A percentile compares a stretch with the other conserved stretches of the same genome.
Conservation (phyloP, 2,888 invertebrate genomes). For the Cataglyphis livida region DNA sequence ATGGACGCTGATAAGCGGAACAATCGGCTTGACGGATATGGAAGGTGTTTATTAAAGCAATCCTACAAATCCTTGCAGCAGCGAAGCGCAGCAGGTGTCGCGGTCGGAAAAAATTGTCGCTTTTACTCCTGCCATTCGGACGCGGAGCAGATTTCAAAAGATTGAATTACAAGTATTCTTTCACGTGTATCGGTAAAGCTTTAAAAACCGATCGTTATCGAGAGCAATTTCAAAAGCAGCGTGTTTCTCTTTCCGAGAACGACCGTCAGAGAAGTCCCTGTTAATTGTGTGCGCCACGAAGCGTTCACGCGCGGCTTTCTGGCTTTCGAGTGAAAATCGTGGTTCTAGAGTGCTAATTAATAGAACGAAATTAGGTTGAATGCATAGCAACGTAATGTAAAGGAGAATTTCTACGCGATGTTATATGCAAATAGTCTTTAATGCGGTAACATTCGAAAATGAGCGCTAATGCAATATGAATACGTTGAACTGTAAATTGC, state of each 20-base stretch:
- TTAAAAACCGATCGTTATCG: neutral
- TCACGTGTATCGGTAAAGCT: neutral
- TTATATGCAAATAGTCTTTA: neutral
- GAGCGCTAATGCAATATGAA: neutral
- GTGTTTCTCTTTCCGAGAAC: slow-evolving; percentile 17
- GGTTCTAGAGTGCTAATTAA: slow-evolving; percentile 56
- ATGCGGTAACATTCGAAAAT: neutral
- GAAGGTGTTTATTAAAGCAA: slow-evolving; percentile 28
- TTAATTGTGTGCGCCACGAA: slow-evolving; percentile 46
- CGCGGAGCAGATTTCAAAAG: neutral
- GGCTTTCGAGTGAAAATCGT: slow-evolving; percentile 46
- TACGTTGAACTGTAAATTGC: neutral
- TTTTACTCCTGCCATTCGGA: neutral
- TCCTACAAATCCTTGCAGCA: neutral
- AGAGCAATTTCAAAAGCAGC: slow-evolving; percentile 32
- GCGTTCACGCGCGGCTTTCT: slow-evolving; percentile 35
- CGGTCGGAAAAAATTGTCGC: slow-evolving; percentile 29
- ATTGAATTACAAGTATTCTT: neutral
- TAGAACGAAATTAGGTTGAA: slow-evolving; percentile 58
- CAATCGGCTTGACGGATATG: slow-evolving; percentile 53
- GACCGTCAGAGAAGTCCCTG: neutral
- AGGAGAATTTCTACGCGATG: slow-evolving; percentile 20
- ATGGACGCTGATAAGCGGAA: slow-evolving; percentile 22
- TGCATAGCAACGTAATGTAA: slow-evolving; percentile 21
- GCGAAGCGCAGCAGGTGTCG: neutral